phyloP scores from a whole-genome alignment of 2,797 vertebrate species.

The Poeciliopsis gracilis region DNA sequence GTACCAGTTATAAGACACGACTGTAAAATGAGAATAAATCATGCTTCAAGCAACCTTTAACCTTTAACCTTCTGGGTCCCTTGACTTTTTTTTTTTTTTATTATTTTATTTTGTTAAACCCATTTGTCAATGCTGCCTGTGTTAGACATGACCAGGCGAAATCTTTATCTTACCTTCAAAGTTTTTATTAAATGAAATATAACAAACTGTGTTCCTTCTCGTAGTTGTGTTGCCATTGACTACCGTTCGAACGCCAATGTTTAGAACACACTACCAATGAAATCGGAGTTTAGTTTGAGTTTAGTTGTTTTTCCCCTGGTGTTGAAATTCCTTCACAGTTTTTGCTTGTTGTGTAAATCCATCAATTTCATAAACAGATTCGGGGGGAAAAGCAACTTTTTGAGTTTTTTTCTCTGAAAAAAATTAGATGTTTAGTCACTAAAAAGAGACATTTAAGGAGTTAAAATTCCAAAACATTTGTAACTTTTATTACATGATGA shows the following conservation, averaged over 20 bases:
- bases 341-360: not conserved
- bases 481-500: not conserved
- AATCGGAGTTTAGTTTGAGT: not conserved
- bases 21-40: conserved; percentile 62
- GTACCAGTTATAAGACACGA: conserved; percentile 45
- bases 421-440: not conserved
- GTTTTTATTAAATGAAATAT: not conserved
- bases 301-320: not conserved
- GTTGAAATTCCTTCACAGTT: not conserved
- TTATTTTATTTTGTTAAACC: not conserved
- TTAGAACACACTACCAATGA: not conserved
- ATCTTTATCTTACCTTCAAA: not conserved
- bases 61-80: not conserved
- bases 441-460: not conserved
- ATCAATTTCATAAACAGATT: not conserved
- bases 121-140: not conserved
- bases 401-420: not conserved
- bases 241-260: not conserved
- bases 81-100: not conserved
- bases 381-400: not conserved
- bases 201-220: not conserved
- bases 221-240: not conserved
- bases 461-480: not conserved
- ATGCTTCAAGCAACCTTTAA: conserved; percentile 63
- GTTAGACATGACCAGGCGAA: not conserved